Evolutionary conservation across 2,797 vertebrate genomes (phyloP).

Genomic region (Galaxias olidus): DNA sequence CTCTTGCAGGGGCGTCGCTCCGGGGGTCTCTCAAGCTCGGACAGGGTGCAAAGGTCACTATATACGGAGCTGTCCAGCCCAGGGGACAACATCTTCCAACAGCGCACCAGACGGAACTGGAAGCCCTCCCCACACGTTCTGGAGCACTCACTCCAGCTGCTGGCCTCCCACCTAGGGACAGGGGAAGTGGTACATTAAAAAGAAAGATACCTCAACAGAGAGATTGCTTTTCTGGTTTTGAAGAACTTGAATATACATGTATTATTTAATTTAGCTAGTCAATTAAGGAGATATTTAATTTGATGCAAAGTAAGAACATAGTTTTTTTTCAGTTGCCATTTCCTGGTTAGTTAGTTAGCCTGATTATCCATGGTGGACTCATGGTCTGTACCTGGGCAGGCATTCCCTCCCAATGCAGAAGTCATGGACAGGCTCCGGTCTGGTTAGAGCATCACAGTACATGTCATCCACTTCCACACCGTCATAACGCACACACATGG

Average conservation of each 20-base stretch:
- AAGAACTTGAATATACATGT: too few species aligned
- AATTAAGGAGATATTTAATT: too few species aligned
- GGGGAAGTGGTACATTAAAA: background rate
- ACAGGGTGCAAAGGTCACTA: slow-evolving; percentile 90
- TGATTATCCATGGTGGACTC: too few species aligned
- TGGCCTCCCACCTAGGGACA: slow-evolving; percentile 89
- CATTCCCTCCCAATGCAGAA: slow-evolving; percentile 97
- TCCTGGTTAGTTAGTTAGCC: too few species aligned
- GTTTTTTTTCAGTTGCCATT: too few species aligned
- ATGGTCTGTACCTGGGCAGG: slow-evolving; percentile 86
- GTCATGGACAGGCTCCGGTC: slow-evolving; percentile 94
- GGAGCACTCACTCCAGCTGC: slow-evolving; percentile 98
- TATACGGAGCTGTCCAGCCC: slow-evolving; percentile 98
- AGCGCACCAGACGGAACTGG: slow-evolving; percentile 93
- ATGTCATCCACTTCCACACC: slow-evolving; percentile 93
- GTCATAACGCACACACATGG: slow-evolving; percentile 93
- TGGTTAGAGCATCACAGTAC: slow-evolving; percentile 92
- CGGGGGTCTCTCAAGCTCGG: slow-evolving; percentile 85
- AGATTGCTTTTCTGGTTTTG: too few species aligned
- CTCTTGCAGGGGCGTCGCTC: slow-evolving; percentile 92
- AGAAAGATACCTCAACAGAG: background rate
- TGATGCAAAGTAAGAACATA: too few species aligned
- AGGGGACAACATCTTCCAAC: slow-evolving; percentile 98
- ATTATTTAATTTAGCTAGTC: too few species aligned
- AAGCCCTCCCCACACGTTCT: slow-evolving; percentile 93